Evolutionary conservation across 2,888 invertebrate genomes (phyloP).

Genomic region (Leucoma salicis): DNA sequence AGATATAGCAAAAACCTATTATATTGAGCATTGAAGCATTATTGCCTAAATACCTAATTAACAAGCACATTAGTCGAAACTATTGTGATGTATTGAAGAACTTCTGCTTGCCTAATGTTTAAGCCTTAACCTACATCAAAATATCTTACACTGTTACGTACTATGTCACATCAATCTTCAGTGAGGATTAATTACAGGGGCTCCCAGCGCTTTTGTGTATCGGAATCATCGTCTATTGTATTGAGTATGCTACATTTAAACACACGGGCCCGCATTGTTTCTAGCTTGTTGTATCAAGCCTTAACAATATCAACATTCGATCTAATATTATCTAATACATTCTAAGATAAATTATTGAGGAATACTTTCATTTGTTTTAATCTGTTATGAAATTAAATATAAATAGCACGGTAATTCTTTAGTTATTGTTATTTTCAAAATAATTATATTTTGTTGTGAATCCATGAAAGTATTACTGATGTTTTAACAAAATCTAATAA

Average conservation of each 20-base stretch:
- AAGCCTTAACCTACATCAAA: constrained; percentile 65
- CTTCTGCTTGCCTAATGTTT: constrained; percentile 29
- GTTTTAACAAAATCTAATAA: too few species aligned
- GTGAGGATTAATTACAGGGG: constrained; percentile 60
- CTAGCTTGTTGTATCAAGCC: too few species aligned
- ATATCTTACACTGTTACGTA: constrained; percentile 61
- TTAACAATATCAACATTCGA: too few species aligned
- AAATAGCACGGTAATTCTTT: too few species aligned
- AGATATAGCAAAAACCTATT: constrained; percentile 10
- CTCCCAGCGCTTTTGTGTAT: constrained; percentile 61
- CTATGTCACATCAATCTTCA: constrained; percentile 71
- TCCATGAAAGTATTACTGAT: too few species aligned
- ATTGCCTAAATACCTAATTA: constrained; percentile 39
- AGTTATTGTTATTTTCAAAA: too few species aligned
- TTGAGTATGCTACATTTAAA: constrained; percentile 46
- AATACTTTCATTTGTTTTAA: too few species aligned
- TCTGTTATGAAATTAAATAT: too few species aligned
- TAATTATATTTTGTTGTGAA: too few species aligned
- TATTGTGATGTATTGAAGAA: constrained; percentile 46
- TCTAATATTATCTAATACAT: too few species aligned
- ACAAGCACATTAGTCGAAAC: constrained; percentile 35
- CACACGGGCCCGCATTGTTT: constrained; percentile 33
- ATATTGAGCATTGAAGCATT: constrained; percentile 11
- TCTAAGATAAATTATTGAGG: too few species aligned
- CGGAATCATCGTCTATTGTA: constrained; percentile 68